Evolutionary conservation across 2,797 vertebrate genomes (phyloP).

Genomic region (Galago senegalensis): DNA sequence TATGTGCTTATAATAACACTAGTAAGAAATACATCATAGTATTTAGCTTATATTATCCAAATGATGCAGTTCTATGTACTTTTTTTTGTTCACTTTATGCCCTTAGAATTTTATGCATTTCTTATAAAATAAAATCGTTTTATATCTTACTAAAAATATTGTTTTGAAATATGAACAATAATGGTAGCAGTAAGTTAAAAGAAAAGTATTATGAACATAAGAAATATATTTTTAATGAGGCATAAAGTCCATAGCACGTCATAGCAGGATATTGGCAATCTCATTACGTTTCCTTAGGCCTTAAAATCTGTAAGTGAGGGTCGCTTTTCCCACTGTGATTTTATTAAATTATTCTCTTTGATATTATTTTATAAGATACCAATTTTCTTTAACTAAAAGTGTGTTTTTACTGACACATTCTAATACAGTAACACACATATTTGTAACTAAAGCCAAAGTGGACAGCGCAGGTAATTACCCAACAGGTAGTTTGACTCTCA

Average conservation of each 20-base stretch:
- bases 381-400: conserved; percentile 4
- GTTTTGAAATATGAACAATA: neutral
- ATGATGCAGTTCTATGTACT: neutral
- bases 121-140: neutral
- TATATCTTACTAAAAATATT: neutral
- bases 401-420: neutral
- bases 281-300: neutral
- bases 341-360: neutral
- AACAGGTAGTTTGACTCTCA: neutral
- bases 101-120: conserved; percentile 13
- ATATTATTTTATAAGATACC: neutral
- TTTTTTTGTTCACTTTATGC: neutral
- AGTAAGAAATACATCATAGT: neutral
- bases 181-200: neutral
- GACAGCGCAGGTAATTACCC: neutral
- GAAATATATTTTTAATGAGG: neutral
- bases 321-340: neutral
- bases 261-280: neutral
- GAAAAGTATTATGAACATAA: neutral
- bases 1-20: neutral
- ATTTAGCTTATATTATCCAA: neutral
- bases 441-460: neutral
- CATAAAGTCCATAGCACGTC: neutral
- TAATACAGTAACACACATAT: neutral
- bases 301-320: neutral